Base-by-base conservation (phyloP, 2,888 invertebrate genomes). In the Orthonevra nobilis region DNA sequence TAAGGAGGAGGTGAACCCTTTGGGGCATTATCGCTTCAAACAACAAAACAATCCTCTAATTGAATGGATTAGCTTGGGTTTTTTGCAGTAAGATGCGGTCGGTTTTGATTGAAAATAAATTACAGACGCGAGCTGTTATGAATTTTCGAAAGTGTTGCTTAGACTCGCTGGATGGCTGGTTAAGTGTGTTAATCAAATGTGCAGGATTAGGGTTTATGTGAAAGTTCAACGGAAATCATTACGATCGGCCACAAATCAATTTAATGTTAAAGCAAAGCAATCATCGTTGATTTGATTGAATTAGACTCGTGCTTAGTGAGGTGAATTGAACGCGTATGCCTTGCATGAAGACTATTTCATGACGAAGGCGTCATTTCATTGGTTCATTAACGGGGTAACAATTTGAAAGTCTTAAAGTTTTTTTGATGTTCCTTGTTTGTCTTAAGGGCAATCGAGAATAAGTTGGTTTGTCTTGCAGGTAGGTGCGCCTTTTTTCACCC, bases 61-160 rank as follows among this genome's bases (percentile, higher is more conserved):
- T 61, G 61, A 61, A 61, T 61, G 61, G 48, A 61, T 61, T 26
- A 48, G 19, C 36, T 28, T 36, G 2, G 36, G 46, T 26, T 48
- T 38, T 48, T 46, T n/a, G 36, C 6, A 34, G 1, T 1, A 26
- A 28, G 26, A n/a, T n/a, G n/a, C n/a, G 10, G 15, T 6, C 3
- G 26, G 12, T 12, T 9, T 10, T 12, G 26, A 42, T 42, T 42
- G 30, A 42, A n/a, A 20, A 42, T 58, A 60, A 60, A 60, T 60
- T 44, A 9, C n/a, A 5, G 26, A 26, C 44, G 32, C 23, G 44
- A 28, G 40, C 6, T 23, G 42, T 15, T 6, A 6, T 23, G 17
- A 15, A 14, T 12, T 14, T 14, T 12, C 14, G 30, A 56, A 56
- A 42, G 56, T 54, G 54, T 40, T 30, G 56, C 7, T 12, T 28